phyloP scores from a whole-genome alignment of 2,888 invertebrate genomes.

The Tipula confusa region DNA sequence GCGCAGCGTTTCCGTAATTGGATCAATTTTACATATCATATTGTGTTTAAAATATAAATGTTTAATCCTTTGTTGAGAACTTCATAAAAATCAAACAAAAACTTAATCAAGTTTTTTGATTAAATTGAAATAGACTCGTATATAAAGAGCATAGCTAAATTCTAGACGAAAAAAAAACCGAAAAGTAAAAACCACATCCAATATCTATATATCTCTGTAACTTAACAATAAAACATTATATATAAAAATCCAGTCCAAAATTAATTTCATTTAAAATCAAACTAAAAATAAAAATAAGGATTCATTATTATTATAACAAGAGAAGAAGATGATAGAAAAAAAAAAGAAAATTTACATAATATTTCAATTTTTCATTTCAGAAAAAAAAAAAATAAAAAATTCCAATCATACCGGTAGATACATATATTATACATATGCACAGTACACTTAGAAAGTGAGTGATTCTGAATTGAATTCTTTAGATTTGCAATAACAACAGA shows the following conservation, averaged over 20 bases:
- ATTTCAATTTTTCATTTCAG: constrained; percentile 16
- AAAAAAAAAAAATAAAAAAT: background rate
- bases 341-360: background rate
- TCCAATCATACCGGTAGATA: background rate
- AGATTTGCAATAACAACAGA: background rate
- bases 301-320: background rate
- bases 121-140: background rate
- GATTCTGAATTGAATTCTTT: background rate
- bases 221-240: background rate
- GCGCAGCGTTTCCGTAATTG: too few relatives aligned
- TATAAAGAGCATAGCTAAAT: background rate
- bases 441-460: background rate
- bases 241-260: background rate
- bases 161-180: background rate
- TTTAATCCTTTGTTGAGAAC: too few relatives aligned
- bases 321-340: background rate
- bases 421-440: background rate
- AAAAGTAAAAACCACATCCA: background rate
- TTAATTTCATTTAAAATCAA: constrained; percentile 8
- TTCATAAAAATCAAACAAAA: background rate
- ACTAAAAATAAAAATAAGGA: background rate
- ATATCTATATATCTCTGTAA: background rate
- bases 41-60: too few relatives aligned
- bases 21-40: too few relatives aligned
- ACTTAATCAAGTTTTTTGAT: background rate